Base-by-base conservation (phyloP, 2,888 invertebrate species). In the Drosophila koepferae region DNA sequence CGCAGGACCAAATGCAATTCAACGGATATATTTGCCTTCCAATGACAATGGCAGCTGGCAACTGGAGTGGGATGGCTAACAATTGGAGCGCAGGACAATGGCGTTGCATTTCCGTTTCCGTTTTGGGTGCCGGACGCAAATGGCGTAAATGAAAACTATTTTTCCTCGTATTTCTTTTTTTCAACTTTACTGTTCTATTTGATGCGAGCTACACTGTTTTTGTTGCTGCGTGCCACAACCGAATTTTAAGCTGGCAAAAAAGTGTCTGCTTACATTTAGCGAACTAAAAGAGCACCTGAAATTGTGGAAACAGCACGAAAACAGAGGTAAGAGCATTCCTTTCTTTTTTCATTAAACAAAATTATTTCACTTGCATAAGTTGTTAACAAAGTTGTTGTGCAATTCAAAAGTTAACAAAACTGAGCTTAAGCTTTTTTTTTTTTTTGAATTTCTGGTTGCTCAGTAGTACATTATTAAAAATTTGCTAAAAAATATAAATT, bases 41-140 rank as follows among this genome's bases (percentile, higher is more conserved):
- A 65, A 67, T 77, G 74, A 71, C 68, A 77, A 72, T 31, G 49
- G 31, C 46, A 28, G 38, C 18, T n/a, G 59, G 40, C 60, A 60
- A 40, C 40, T 4, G 40, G 18, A 20, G 31, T 14, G 28, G 40
- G 49, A 58, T 43, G 75, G 56, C 68, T 55, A 72, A 34, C 64
- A 73, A 68, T 38, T 34, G 63, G 58, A 68, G 51, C 58, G 51
- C 66, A 64, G 64, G 61, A 77, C 86, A 86, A 87, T 86, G 81
- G 86, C 77, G 78, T 74, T 82, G 88, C 81, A 81, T 82, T 89
- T 86, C 88, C 86, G 82, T 65, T 88, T 88, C 88, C 88, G 76
- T 64, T 75, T 70, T 72, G 48, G 43, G 74, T 64, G 58, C 59
- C 84, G 74, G 87, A 77, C 62, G 69, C 77, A 80, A 82, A 72